Base-by-base conservation (phyloP, 2,888 invertebrate species). In the Melanchra persicariae region DNA sequence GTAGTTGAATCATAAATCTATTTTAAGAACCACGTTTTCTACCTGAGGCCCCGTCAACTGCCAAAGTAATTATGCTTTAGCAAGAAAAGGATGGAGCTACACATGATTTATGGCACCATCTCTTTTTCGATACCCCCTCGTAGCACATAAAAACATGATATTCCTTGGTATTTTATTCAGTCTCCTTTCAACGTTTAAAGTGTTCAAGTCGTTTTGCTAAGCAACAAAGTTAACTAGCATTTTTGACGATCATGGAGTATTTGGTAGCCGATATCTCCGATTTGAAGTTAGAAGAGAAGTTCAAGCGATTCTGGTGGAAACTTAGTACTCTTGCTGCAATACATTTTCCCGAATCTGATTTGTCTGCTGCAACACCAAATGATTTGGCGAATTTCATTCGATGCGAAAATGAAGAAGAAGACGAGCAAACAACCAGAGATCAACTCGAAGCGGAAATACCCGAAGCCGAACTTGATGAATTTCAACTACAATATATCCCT, bases 341-440 rank as follows among this genome's bases (percentile, higher is more conserved):
- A 9, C 34, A 45, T 40, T 5, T 1, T 15, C 15, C 40, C 15
- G 0, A 40, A 40, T 0, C 0, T 15, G 0, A 40, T 4, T 5
- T 40, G 4, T 40, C 40, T 40, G 15, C 40, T 2, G 15, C 15
- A 5, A 15, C 40, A 17, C 40, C 40, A 15, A 40, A 17, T 1
- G 49, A 22, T 12, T n/a, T 22, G 12, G 1, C 1, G 49, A 12
- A 22, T 12, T 22, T 1, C 6, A 1, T 12, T 0, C 6, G 1
- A 49, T 12, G 5, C 7, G 0, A 10, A 1, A 10, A 0, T 30
- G 67, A 24, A 2, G 15, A 22, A n/a, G 0, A 1, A 6, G 0
- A 0, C 0, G 37, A 37, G 12, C 24, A 22, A 34, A 5, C 0
- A 0, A 1, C 0, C 4, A 24, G 10, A 22, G 7, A 22, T 2